Base-by-base conservation (phyloP, 1,140 invertebrate genomes). In the Protaetia brevitarsis region DNA sequence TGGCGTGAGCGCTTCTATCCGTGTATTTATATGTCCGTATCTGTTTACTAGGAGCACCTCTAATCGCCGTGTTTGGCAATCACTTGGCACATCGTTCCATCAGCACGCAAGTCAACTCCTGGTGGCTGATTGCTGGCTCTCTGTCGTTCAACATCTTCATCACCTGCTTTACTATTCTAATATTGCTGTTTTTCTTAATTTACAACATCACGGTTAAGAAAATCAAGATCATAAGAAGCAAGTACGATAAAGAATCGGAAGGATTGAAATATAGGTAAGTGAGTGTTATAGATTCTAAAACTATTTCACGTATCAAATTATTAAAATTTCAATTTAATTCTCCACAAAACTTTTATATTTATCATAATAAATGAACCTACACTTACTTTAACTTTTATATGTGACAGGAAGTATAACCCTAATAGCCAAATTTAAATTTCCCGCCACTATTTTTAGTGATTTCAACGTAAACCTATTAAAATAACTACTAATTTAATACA, bases 61-160 rank as follows among this genome's bases (percentile, higher is more conserved):
- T 85, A 31, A 78, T 86, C 63, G 82, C 84, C 37, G 79, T 85
- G 29, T 75, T 86, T 16, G 80, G 81, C 13, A 84, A 82, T n/a
- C 82, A 85, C 69, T 73, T 86, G 29, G 81, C 82, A 5, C 80
- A 84, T 56, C 80, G 82, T 67, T 84, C 80, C 30, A 82, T 82
- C 29, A 80, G 82, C 27, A 79, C 80, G 64, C 72, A 79, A 64
- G 77, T 84, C 45, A 77, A 80, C 34, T 84, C 84, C 2, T 86
- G 84, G 84, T 86, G 84, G 85, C 71, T 86, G 63, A 78, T 82
- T 36, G 78, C 77, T 29, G 82, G 80, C 6, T 82, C 82, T 10
- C 77, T 82, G 21, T 78, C 83, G 11, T 85, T 84, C 70, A 84
- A 84, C 70, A 83, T 85, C 67, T 85, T 84, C 65, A 72, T 84